Conservation (phyloP, 2,797 vertebrate species). For the Myotis findleyi region DNA sequence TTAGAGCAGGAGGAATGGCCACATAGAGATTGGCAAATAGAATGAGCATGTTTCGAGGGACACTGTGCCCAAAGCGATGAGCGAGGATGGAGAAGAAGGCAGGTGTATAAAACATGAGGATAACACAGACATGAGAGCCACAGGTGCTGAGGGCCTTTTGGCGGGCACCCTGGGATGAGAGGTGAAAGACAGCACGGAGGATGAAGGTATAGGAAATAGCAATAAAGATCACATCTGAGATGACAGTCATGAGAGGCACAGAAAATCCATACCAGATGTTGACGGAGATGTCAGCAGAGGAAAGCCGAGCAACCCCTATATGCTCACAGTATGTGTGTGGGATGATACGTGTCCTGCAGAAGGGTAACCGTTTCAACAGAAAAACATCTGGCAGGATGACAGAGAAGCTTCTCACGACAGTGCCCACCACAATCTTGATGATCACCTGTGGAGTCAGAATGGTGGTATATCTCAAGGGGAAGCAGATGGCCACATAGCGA, state of each 20-base stretch:
- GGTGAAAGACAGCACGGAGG: slow-evolving; percentile 55
- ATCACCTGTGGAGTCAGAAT: slow-evolving; percentile 36
- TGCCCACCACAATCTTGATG: slow-evolving; percentile 45
- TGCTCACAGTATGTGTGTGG: slow-evolving; percentile 78
- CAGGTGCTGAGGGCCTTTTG: slow-evolving; percentile 75
- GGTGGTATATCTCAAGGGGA: slow-evolving; percentile 63
- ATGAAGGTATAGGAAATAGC: slow-evolving; percentile 72
- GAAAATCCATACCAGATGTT: slow-evolving; percentile 76
- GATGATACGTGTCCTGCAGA: slow-evolving; percentile 52
- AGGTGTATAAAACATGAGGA: slow-evolving; percentile 71
- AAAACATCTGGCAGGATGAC: slow-evolving; percentile 72
- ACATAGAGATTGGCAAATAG: slow-evolving; percentile 78
- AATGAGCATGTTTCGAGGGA: slow-evolving; percentile 71
- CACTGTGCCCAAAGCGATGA: slow-evolving; percentile 73
- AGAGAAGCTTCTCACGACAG: slow-evolving; percentile 62
- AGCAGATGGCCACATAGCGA: slow-evolving; percentile 77
- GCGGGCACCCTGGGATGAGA: slow-evolving; percentile 64
- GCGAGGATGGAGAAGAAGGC: slow-evolving; percentile 74
- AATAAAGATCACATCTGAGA: slow-evolving; percentile 75
- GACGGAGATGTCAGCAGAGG: slow-evolving; percentile 63
- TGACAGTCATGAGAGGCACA: slow-evolving; percentile 43
- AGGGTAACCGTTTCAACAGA: slow-evolving; percentile 72
- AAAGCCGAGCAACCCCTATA: slow-evolving; percentile 71
- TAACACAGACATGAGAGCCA: slow-evolving; percentile 70
- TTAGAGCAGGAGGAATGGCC: slow-evolving; percentile 68